These are phyloP conservation scores for Natator depressus DNA, from an alignment of 2,113 vertebrate genomes.

Conservation along the genomic window DNA sequence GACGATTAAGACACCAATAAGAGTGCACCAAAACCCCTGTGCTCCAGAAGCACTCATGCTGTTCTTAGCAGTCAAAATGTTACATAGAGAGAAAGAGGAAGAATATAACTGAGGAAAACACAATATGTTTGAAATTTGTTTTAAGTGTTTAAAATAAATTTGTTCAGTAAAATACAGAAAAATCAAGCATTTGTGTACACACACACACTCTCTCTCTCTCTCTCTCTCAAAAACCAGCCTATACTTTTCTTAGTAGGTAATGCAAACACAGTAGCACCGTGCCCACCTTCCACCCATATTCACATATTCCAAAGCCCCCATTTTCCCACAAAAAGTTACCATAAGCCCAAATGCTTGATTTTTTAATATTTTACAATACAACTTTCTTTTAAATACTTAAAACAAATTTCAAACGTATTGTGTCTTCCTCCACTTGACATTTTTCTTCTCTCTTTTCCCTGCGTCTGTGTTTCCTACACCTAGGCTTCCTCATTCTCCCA, in stretches of 20 bases:
- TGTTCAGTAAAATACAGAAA: background rate
- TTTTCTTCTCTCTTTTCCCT: background rate
- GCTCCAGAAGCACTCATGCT: background rate
- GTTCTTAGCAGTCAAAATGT: too few relatives aligned
- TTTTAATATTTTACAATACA: background rate
- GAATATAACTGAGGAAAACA: background rate
- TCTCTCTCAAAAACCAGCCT: background rate
- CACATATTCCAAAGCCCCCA: background rate
- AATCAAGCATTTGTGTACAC: background rate
- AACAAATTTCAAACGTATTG: background rate
- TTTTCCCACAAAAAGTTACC: background rate
- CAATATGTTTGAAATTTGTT: background rate
- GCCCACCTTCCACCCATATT: background rate
- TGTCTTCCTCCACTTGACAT: background rate
- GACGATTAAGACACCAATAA: background rate
- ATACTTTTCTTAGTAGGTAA: background rate
- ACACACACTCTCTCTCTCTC: too few relatives aligned
- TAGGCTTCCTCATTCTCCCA: background rate
- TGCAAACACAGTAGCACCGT: background rate
- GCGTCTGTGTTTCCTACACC: background rate
- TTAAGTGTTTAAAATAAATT: background rate
- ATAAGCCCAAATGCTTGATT: background rate
- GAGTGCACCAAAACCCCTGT: background rate
- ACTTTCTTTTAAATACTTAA: background rate
- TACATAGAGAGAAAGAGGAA: background rate